Percentiles rank a stretch among this genome's conserved stretches.
Evolutionary conservation across 1,140 invertebrate genomes (phyloP).

Genomic region (Zaprionus davidi): DNA sequence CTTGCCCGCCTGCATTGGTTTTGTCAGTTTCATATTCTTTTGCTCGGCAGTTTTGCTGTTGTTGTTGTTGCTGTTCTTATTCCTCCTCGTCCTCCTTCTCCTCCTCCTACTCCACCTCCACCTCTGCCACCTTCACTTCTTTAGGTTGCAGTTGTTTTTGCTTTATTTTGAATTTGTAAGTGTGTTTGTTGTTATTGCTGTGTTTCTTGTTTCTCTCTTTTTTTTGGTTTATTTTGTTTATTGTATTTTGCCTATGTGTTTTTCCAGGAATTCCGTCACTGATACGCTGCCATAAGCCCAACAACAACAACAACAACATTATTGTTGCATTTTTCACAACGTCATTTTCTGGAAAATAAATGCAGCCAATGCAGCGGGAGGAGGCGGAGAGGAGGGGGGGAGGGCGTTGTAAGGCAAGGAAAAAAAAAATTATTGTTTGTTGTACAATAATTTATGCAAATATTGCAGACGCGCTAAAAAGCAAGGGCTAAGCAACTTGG

Average conservation of each 20-base stretch:
- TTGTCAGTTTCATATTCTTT: constrained; percentile 55
- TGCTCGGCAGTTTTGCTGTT: constrained; percentile 44
- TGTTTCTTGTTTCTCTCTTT: constrained; percentile 30
- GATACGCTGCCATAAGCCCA: constrained; percentile 58
- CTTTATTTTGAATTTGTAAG: constrained; percentile 27
- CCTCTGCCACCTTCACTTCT: constrained; percentile 9
- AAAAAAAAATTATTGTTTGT: constrained; percentile 65
- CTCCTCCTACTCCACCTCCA: background rate
- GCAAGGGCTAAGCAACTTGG: constrained; percentile 13
- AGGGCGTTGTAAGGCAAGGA: constrained; percentile 5
- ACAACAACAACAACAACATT: constrained; percentile 32
- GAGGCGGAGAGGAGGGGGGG: background rate
- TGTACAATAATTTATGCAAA: constrained; percentile 80
- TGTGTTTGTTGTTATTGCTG: constrained; percentile 25
- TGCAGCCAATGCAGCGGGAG: constrained; percentile 22
- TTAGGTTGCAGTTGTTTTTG: constrained; percentile 43
- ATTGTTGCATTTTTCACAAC: constrained; percentile 78
- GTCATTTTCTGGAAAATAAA: constrained; percentile 76
- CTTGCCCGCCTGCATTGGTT: background rate
- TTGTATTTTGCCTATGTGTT: constrained; percentile 71
- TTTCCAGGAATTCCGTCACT: constrained; percentile 80
- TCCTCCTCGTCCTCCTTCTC: constrained; percentile 2
- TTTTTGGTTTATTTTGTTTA: constrained; percentile 34
- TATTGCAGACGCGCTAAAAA: constrained; percentile 75
- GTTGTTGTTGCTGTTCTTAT: constrained; percentile 29